A percentile compares a stretch with the other conserved stretches of the same genome.
Evolutionary conservation across 2,797 vertebrate species (phyloP).

Genomic region (Tapera naevia): DNA sequence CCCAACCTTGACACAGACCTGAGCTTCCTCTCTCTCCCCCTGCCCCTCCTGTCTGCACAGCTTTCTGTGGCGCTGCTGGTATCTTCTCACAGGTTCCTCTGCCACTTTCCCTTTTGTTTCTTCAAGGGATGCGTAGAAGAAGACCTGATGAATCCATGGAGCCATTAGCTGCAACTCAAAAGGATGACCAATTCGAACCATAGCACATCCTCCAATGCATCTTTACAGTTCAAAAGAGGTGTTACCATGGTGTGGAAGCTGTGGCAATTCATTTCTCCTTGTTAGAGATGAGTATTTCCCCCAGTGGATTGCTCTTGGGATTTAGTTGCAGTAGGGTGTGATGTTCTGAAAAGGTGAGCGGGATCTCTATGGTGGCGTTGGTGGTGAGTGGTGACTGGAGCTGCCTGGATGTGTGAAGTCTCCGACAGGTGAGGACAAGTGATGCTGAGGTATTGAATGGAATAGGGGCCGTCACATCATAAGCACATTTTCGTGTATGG

Average conservation of each 20-base stretch:
- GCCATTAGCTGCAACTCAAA: background rate
- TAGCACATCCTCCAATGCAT: accelerated
- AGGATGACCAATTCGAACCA: background rate
- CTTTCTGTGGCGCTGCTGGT: background rate
- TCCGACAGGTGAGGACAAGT: background rate
- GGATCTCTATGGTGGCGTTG: accelerated
- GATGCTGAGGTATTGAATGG: background rate
- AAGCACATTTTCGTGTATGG: background rate
- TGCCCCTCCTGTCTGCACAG: background rate
- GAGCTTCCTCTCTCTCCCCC: background rate
- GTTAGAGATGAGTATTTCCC: background rate
- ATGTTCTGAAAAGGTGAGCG: background rate
- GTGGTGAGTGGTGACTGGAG: background rate
- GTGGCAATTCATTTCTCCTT: background rate
- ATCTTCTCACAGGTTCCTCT: background rate
- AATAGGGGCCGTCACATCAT: background rate
- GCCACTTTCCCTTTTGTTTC: background rate
- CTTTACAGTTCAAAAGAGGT: background rate
- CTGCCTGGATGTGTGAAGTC: background rate
- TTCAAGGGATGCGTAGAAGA: background rate
- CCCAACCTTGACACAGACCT: background rate
- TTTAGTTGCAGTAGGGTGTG: background rate
- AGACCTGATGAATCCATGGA: background rate
- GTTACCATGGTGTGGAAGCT: background rate
- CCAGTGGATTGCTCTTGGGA: background rate